Conservation (phyloP, 2,888 invertebrate genomes). For the Callosobruchus maculatus region DNA sequence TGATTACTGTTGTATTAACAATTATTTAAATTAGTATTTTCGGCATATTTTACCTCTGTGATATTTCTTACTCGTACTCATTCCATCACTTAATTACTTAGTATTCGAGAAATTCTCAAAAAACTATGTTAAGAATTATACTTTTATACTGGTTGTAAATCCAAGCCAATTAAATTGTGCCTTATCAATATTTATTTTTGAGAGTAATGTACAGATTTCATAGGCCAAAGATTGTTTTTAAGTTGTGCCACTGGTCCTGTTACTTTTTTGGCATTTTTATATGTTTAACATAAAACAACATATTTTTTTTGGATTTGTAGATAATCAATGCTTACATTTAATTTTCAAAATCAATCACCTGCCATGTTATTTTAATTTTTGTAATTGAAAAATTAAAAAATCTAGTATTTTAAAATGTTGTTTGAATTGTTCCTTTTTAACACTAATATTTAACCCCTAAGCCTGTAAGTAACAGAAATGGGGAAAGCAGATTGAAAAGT, state of each 20-base stretch:
- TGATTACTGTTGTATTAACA: not conserved
- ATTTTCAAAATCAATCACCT: constrained; percentile 8
- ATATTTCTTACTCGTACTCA: not conserved
- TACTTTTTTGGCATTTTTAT: not conserved
- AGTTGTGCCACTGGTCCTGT: not conserved
- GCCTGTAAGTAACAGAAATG: too few relatives aligned
- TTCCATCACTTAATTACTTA: not conserved
- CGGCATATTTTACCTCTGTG: not conserved
- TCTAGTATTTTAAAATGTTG: not conserved
- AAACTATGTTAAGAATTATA: not conserved
- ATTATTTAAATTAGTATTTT: not conserved
- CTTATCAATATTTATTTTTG: not conserved
- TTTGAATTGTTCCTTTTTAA: not conserved
- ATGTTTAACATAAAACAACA: not conserved
- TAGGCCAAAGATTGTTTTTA: not conserved
- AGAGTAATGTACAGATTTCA: not conserved
- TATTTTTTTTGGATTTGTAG: not conserved
- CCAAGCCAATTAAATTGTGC: not conserved
- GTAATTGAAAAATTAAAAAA: constrained; percentile 9
- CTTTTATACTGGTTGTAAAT: not conserved
- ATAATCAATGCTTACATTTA: not conserved
- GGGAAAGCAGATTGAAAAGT: too few relatives aligned
- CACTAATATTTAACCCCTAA: too few relatives aligned
- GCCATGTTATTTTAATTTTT: constrained; percentile 21
- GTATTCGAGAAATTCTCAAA: not conserved